Conservation (phyloP, 2,888 invertebrate species). For the Thereva nobilitata region DNA sequence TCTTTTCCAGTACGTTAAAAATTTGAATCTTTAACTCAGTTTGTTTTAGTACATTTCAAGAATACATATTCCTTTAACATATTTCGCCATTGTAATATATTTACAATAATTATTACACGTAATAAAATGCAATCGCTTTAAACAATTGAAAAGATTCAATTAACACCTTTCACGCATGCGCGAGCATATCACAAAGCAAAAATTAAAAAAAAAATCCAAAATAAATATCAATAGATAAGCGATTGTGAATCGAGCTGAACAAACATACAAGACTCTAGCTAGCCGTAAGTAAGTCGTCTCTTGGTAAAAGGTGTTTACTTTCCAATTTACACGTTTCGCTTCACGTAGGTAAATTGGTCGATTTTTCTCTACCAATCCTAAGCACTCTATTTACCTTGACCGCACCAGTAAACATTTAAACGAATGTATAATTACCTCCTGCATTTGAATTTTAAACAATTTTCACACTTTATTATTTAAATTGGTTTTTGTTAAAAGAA, state of each 20-base stretch:
- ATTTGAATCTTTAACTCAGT: too few species aligned
- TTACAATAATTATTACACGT: too few species aligned
- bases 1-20: too few species aligned
- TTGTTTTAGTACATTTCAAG: too few species aligned
- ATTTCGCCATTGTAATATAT: too few species aligned
- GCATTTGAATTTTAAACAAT: slow-evolving; percentile 21
- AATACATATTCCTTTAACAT: too few species aligned
- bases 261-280: too few species aligned
- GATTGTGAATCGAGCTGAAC: too few species aligned
- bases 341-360: slow-evolving; percentile 18
- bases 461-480: slow-evolving; percentile 18
- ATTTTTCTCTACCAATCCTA: not conserved
- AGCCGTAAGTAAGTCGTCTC: slow-evolving; percentile 20
- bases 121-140: too few species aligned
- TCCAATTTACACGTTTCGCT: slow-evolving; percentile 19
- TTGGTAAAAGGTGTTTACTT: slow-evolving; percentile 22
- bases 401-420: not conserved
- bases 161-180: slow-evolving; percentile 20
- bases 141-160: slow-evolving; percentile 23
- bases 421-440: slow-evolving; percentile 11
- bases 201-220: too few species aligned
- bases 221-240: too few species aligned
- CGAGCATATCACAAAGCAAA: not conserved
- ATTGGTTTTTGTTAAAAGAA: slow-evolving; percentile 9
- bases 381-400: slow-evolving; percentile 1